These are phyloP conservation scores for Acleris literana DNA, from an alignment of 2,888 invertebrate species.

Conservation along the genomic window DNA sequence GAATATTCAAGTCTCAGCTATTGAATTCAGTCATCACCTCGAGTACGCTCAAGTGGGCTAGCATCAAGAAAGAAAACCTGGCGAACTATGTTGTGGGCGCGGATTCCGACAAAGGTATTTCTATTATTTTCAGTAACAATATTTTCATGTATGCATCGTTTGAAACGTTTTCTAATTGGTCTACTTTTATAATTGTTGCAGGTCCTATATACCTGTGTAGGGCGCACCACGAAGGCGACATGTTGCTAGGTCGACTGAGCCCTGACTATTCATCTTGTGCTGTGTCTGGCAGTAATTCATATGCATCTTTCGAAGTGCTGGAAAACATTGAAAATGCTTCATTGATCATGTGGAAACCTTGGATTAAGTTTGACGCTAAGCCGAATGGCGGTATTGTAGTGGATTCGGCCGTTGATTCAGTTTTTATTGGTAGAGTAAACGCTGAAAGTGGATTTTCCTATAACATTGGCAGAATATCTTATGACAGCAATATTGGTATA, in stretches of 20 bases:
- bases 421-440: conserved; percentile 70
- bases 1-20: conserved; percentile 71
- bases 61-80: conserved; percentile 70
- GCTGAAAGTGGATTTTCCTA: conserved; percentile 73
- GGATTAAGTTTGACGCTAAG: conserved; percentile 86
- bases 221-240: conserved; percentile 87
- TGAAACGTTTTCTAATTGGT: too few species aligned
- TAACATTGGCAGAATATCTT: conserved; percentile 88
- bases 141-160: background rate
- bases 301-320: conserved; percentile 87
- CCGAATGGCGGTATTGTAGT: conserved; percentile 88
- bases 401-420: conserved; percentile 68
- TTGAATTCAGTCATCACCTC: conserved; percentile 90
- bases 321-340: conserved; percentile 91
- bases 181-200: conserved; percentile 47
- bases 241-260: conserved; percentile 88
- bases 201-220: conserved; percentile 89
- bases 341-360: conserved; percentile 89
- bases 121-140: background rate
- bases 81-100: conserved; percentile 87
- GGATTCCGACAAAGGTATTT: conserved; percentile 64
- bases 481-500: conserved; percentile 86
- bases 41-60: conserved; percentile 90
- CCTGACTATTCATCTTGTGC: conserved; percentile 85
- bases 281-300: conserved; percentile 84